Evolutionary conservation across 2,113 vertebrate genomes (phyloP).

Genomic region (Ochotona princeps): DNA sequence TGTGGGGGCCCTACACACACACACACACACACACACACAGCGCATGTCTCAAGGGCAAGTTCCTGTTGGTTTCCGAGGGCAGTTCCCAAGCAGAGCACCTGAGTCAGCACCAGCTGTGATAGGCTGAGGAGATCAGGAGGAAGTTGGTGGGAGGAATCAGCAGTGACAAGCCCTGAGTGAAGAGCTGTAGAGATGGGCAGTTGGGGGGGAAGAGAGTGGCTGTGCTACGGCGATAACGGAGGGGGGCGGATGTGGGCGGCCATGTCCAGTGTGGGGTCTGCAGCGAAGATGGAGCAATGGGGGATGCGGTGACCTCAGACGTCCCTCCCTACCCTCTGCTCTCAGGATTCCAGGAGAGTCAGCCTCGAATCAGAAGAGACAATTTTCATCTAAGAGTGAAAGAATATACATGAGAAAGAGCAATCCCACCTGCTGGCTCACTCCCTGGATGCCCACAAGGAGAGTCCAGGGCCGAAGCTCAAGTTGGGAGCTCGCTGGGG

Average conservation of each 20-base stretch:
- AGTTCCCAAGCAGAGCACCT: neutral
- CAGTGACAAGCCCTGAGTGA: too few species aligned
- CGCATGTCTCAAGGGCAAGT: too few species aligned
- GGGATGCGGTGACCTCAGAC: neutral
- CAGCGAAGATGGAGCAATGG: neutral
- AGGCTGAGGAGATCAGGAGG: neutral
- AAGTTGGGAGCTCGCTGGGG: too few species aligned
- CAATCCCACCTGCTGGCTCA: too few species aligned
- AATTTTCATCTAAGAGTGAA: too few species aligned
- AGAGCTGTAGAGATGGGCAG: neutral
- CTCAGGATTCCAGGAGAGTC: neutral
- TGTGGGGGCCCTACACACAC: fast-evolving
- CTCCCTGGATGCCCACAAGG: too few species aligned
- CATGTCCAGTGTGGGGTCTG: neutral
- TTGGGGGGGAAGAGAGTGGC: neutral
- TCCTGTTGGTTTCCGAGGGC: too few species aligned
- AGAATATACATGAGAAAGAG: too few species aligned
- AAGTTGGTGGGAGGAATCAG: neutral
- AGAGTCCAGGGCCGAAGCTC: too few species aligned
- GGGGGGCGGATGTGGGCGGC: neutral
- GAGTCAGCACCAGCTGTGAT: fast-evolving
- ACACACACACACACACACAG: too few species aligned
- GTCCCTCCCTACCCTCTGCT: neutral
- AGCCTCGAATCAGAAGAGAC: neutral
- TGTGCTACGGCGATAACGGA: neutral